Evolutionary conservation across 1,140 invertebrate genomes (phyloP), one percentile per base, ranked within the genome.

Genomic region (Apocrypta bakeri): DNA sequence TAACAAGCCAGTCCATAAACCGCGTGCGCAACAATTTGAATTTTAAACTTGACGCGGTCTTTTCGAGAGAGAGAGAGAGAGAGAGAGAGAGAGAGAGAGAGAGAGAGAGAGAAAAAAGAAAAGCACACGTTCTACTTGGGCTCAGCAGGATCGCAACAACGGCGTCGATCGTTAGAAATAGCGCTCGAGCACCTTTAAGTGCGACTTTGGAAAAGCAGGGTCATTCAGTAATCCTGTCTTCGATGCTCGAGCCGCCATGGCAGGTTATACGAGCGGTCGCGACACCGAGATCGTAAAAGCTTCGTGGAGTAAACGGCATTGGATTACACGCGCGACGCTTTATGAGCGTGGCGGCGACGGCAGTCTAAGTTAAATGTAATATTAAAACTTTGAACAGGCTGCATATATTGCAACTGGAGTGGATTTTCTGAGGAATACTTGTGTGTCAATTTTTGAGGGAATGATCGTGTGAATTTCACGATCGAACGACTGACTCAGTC

Each of bases 281-380:
- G 27, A 14, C 29, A 48, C 25, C 6, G 48, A 75, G 37, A 75
- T 75, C 61, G 85, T 89, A 90, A 90, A 89, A 89, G 81, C 8
- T 42, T 48, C 64, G 81, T 77, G 81, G 81, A 83, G 85, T 85
- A 85, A 86, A 87, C 85, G 84, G 84, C 85, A 83, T 85, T 84
- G 87, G 86, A 87, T 89, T 90, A 89, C 85, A 87, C 63, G 56
- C 86, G 29, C 86, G 86, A 89, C 85, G 84, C 85, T 85, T 89
- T 89, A 87, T 29, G 63, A 81, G 84, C 80, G 83, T 84, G 83
- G 84, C 83, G 31, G 79, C 83, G 83, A 14, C 48, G 48, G 17
- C 48, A 56, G 17, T 21, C 84, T 42, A 1, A 76, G 81, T 77
- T 79, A 84, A 83, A 82, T 88, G 84, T 85, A 87, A 87, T 89